Evolutionary conservation across 1,140 invertebrate species (phyloP).

Genomic region (Nixonia krombeini): DNA sequence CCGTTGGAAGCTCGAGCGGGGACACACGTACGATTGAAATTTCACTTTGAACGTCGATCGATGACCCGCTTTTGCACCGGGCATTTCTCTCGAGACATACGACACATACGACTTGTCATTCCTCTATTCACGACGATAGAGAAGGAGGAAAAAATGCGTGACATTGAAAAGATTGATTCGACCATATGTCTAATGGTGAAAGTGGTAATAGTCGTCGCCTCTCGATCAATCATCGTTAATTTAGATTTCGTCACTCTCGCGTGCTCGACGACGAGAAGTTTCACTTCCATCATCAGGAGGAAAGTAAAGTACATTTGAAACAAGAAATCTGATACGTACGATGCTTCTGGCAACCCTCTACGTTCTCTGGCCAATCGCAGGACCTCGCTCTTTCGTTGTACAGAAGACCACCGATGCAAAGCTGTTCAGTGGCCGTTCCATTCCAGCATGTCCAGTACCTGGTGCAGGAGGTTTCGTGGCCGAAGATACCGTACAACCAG

Average conservation of each 20-base stretch:
- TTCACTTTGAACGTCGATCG: slow-evolving; percentile 61
- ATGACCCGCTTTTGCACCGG: slow-evolving; percentile 43
- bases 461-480: slow-evolving; percentile 93
- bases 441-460: slow-evolving; percentile 97
- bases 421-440: slow-evolving; percentile 90
- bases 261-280: not conserved
- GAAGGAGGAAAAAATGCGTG: too few species aligned
- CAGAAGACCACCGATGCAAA: slow-evolving; percentile 92
- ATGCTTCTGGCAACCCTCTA: slow-evolving; percentile 93
- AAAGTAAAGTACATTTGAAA: too few species aligned
- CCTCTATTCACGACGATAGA: too few species aligned
- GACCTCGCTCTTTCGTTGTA: slow-evolving; percentile 92
- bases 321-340: too few species aligned
- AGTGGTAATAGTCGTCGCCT: slow-evolving; percentile 13
- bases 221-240: slow-evolving; percentile 20
- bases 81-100: too few species aligned
- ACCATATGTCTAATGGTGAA: slow-evolving; percentile 4
- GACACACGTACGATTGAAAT: slow-evolving; percentile 39
- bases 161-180: too few species aligned
- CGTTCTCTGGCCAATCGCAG: slow-evolving; percentile 94
- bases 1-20: too few species aligned
- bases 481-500: slow-evolving; percentile 94
- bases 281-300: not conserved
- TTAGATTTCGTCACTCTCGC: slow-evolving; percentile 16
- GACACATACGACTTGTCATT: too few species aligned